phyloP scores from a whole-genome alignment of 2,113 vertebrate species.

The Blennius ocellaris region DNA sequence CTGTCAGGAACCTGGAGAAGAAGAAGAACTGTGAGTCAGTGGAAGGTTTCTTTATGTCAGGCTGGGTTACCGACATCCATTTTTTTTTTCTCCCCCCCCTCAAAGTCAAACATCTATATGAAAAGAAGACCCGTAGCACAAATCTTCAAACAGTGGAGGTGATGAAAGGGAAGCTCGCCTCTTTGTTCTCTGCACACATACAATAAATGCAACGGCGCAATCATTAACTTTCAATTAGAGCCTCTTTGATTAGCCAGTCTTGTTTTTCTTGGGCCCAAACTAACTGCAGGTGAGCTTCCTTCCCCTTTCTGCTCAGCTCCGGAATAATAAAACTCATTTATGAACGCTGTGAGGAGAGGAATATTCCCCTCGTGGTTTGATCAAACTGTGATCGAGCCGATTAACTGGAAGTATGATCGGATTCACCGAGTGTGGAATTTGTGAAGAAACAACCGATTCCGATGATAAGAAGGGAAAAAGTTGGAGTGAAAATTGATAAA shows the following conservation, averaged over 20 bases:
- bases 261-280: constrained; percentile 53
- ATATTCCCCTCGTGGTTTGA: no score
- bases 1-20: constrained; percentile 89
- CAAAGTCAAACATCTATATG: constrained; percentile 37
- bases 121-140: constrained; percentile 46
- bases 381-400: no score
- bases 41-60: not conserved
- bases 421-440: no score
- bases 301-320: constrained; percentile 12
- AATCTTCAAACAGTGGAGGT: constrained; percentile 65
- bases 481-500: no score
- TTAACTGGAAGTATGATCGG: no score
- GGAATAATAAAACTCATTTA: constrained; percentile 9
- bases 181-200: constrained; percentile 74
- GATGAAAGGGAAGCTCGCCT: constrained; percentile 68
- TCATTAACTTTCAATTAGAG: constrained; percentile 63
- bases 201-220: constrained; percentile 64
- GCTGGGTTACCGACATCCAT: not conserved
- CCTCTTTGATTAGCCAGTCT: constrained; percentile 70
- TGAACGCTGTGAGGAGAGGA: constrained; percentile 1
- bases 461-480: no score
- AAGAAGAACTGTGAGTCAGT: not conserved
- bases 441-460: no score
- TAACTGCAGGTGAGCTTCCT: constrained; percentile 24
- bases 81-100: no score